phyloP scores from a whole-genome alignment of 1,140 invertebrate genomes.

The Brachionus rotundiformis region DNA sequence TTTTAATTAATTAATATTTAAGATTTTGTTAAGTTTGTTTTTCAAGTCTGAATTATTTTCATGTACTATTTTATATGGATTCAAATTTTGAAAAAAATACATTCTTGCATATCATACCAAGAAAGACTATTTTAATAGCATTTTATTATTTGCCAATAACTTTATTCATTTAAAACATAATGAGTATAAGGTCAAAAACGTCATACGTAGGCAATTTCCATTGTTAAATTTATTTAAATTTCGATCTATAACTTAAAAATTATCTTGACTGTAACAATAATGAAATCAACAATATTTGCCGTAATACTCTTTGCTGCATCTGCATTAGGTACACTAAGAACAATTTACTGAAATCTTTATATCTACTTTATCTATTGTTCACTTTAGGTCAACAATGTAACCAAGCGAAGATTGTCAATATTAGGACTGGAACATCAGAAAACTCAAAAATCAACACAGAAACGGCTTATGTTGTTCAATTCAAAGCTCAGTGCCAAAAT shows the following conservation, averaged over 20 bases:
- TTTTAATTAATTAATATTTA: no score
- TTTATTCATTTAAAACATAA: background rate
- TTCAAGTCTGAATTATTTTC: no score
- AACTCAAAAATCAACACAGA: slow-evolving; percentile 22
- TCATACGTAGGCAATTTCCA: slow-evolving; percentile 2
- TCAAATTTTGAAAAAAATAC: background rate
- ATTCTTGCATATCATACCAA: background rate
- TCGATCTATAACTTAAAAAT: background rate
- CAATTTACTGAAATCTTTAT: no score
- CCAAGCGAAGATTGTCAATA: background rate
- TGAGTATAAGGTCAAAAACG: background rate
- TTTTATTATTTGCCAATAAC: background rate
- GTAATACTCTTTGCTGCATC: background rate
- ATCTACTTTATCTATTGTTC: background rate
- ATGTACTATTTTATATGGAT: background rate
- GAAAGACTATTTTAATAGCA: background rate
- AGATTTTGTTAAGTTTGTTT: no score
- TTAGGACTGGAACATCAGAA: background rate
- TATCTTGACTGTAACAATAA: background rate
- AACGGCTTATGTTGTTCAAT: slow-evolving; percentile 20
- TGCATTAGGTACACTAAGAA: slow-evolving; percentile 35
- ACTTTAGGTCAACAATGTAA: slow-evolving; percentile 10
- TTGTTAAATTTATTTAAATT: background rate
- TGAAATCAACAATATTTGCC: background rate
- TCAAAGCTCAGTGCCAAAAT: slow-evolving; percentile 4